These are phyloP conservation scores for Hirtodrosophila trivittata DNA, from an alignment of 2,888 invertebrate species.

Conservation along the genomic window DNA sequence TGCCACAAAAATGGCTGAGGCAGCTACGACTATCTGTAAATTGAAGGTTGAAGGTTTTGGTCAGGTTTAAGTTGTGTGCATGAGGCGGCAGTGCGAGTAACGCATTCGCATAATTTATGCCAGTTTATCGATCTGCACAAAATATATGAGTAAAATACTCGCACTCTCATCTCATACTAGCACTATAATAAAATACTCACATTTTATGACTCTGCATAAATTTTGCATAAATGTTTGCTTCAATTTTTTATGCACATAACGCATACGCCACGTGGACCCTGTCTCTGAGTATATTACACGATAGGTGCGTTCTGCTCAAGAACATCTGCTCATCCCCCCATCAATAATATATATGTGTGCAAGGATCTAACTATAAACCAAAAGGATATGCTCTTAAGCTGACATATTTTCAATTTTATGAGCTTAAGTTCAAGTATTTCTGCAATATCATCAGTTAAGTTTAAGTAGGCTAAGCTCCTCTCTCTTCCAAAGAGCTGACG, in stretches of 20 bases:
- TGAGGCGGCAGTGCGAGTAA: background rate
- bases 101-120: slow-evolving; percentile 58
- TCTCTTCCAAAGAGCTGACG: no score
- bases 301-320: no score
- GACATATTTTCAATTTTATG: no score
- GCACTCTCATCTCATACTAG: background rate
- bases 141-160: slow-evolving; percentile 37
- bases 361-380: no score
- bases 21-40: slow-evolving; percentile 20
- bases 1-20: slow-evolving; percentile 7
- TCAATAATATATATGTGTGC: no score
- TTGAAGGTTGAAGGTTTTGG: slow-evolving; percentile 23
- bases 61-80: slow-evolving; percentile 5
- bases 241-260: slow-evolving; percentile 5
- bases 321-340: no score
- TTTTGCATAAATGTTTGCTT: slow-evolving; percentile 55
- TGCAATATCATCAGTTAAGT: no score
- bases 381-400: no score
- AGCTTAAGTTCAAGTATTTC: no score
- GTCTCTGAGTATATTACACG: slow-evolving; percentile 6
- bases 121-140: slow-evolving; percentile 61
- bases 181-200: slow-evolving; percentile 38
- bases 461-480: no score
- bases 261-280: slow-evolving; percentile 36
- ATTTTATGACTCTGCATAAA: slow-evolving; percentile 61